Percentiles rank a stretch among this genome's conserved stretches.
These are phyloP conservation scores for Lithobates sylvaticus DNA, from an alignment of 2,797 vertebrate genomes.

Conservation along the genomic window DNA sequence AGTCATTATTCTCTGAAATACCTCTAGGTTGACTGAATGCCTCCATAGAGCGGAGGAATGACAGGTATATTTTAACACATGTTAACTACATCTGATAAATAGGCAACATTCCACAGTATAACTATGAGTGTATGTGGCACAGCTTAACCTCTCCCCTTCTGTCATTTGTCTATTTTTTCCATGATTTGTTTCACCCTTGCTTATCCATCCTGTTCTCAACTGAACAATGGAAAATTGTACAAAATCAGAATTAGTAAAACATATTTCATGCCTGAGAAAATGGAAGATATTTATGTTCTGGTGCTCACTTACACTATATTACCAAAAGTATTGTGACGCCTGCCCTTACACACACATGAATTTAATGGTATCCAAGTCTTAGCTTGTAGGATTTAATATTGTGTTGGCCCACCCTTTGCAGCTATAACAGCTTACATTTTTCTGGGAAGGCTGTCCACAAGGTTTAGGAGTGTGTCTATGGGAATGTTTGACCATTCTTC, in stretches of 20 bases:
- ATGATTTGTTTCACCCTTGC: not conserved
- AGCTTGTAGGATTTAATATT: too few species aligned
- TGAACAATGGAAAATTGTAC: not conserved
- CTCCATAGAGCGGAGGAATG: not conserved
- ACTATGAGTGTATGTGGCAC: not conserved
- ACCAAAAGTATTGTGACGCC: too few species aligned
- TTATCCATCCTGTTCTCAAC: not conserved
- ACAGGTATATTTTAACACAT: not conserved
- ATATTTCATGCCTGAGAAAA: not conserved
- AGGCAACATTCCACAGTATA: not conserved
- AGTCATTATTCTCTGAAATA: not conserved
- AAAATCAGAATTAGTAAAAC: not conserved
- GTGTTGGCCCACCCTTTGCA: too few species aligned
- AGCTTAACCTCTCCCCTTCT: not conserved
- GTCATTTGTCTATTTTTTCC: conserved; percentile 48
- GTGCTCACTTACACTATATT: too few species aligned
- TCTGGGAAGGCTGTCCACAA: too few species aligned
- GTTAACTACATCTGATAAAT: not conserved
- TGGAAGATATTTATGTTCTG: too few species aligned
- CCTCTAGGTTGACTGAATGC: not conserved
- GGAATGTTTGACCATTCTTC: too few species aligned
- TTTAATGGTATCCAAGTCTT: too few species aligned
- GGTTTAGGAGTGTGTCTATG: too few species aligned
- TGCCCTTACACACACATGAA: too few species aligned
- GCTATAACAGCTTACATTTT: too few species aligned